Evolutionary conservation across 2,113 vertebrate genomes (phyloP).

Genomic region (Bostrychus sinensis): DNA sequence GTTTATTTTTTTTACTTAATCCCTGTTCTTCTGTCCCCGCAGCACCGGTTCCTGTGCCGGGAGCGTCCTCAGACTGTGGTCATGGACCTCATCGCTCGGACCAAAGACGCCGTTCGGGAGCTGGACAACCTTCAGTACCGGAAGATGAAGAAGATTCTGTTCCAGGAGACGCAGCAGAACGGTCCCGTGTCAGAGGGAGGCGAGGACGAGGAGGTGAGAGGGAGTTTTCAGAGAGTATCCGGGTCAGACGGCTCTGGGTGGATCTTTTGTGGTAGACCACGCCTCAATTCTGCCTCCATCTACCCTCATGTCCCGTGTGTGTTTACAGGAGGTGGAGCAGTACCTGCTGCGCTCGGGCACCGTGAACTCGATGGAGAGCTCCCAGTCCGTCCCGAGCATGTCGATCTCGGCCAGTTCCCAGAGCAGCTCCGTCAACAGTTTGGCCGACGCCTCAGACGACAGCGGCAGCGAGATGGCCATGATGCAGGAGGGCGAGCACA

Average conservation of each 20-base stretch:
- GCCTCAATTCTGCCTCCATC: too few species aligned
- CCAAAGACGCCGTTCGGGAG: slow-evolving; percentile 91
- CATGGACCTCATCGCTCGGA: slow-evolving; percentile 90
- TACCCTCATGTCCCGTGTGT: not conserved
- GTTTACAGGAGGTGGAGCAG: slow-evolving; percentile 84
- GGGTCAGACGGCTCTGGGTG: too few species aligned
- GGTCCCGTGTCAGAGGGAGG: slow-evolving; percentile 85
- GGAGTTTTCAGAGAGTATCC: too few species aligned
- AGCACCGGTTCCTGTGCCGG: slow-evolving; percentile 90
- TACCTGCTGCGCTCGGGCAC: slow-evolving; percentile 87
- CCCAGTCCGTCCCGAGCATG: slow-evolving; percentile 93
- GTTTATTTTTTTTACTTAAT: not conserved
- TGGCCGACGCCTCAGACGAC: slow-evolving; percentile 88
- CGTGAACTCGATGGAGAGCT: slow-evolving; percentile 91
- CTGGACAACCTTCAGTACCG: slow-evolving; percentile 93
- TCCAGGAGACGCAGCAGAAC: slow-evolving; percentile 88
- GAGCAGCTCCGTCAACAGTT: slow-evolving; percentile 91
- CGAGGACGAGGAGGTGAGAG: slow-evolving; percentile 89
- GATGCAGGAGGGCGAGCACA: slow-evolving; percentile 93
- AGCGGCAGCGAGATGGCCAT: slow-evolving; percentile 88
- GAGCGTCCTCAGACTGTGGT: slow-evolving; percentile 89
- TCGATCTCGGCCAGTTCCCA: slow-evolving; percentile 93
- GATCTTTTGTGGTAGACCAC: too few species aligned
- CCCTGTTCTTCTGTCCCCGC: not conserved
- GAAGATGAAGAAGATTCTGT: slow-evolving; percentile 96